Conservation (phyloP, 2,888 invertebrate genomes). For the Epinotia ramella region DNA sequence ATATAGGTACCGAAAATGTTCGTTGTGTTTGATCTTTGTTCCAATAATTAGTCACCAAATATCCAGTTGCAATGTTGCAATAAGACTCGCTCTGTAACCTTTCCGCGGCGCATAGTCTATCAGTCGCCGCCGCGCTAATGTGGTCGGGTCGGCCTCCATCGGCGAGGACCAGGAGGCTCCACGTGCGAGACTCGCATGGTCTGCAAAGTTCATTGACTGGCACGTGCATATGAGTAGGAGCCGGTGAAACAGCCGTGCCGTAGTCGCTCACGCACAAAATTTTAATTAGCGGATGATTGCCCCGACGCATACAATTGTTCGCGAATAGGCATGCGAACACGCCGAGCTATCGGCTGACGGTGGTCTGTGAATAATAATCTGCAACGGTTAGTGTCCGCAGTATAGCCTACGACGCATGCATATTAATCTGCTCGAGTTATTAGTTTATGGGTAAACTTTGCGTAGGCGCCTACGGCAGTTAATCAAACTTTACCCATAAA, state of each 20-base stretch:
- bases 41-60: conserved; percentile 8
- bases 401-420: conserved; percentile 22
- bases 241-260: conserved; percentile 74
- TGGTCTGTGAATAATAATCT: conserved; percentile 69
- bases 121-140: not conserved
- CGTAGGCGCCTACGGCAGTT: not conserved
- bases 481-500: not conserved
- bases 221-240: conserved; percentile 81
- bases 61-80: not conserved
- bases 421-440: conserved; percentile 14
- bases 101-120: not conserved
- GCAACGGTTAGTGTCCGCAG: conserved; percentile 55
- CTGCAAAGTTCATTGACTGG: conserved; percentile 83
- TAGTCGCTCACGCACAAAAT: conserved; percentile 82
- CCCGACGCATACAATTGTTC: conserved; percentile 66
- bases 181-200: conserved; percentile 66
- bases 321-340: conserved; percentile 68
- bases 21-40: not conserved
- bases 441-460: not conserved
- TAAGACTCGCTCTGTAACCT: conserved; percentile 20
- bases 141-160: not conserved
- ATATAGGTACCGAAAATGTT: conserved; percentile 1
- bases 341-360: conserved; percentile 64
- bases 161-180: conserved; percentile 50
- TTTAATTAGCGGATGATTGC: conserved; percentile 82